phyloP scores from a whole-genome alignment of 1,140 invertebrate species.

The Oncopeltus fasciatus region DNA sequence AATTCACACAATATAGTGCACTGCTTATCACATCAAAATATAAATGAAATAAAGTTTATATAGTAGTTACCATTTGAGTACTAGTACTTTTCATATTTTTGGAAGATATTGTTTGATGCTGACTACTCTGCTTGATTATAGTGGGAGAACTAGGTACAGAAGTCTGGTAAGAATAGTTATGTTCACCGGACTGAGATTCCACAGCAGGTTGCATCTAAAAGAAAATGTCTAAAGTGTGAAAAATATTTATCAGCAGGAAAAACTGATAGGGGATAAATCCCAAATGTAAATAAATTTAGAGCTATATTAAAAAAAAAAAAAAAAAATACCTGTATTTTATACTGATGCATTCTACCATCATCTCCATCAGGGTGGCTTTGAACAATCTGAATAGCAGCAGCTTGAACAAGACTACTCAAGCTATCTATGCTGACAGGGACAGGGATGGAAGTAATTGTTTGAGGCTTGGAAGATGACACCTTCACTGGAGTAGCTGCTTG shows the following conservation, averaged over 20 bases:
- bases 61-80: neutral
- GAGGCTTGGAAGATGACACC: neutral
- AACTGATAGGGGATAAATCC: too few species aligned
- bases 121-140: neutral
- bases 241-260: too few species aligned
- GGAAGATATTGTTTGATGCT: neutral
- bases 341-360: conserved; percentile 32
- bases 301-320: too few species aligned
- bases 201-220: neutral
- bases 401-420: conserved; percentile 33
- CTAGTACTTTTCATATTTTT: neutral
- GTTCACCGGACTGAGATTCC: neutral
- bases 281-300: too few species aligned
- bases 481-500: neutral
- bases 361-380: conserved; percentile 29
- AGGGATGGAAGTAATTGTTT: conserved; percentile 12
- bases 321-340: conserved; percentile 27
- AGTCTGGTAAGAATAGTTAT: neutral
- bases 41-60: too few species aligned
- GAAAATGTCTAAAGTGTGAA: too few species aligned
- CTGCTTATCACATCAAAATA: too few species aligned
- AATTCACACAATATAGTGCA: too few species aligned
- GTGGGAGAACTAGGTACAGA: neutral
- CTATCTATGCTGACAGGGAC: conserved; percentile 29
- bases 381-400: conserved; percentile 37